Evolutionary conservation across 2,113 vertebrate genomes (phyloP), one percentile per base, ranked within the genome.

Genomic region (Oncorhynchus mykiss): DNA sequence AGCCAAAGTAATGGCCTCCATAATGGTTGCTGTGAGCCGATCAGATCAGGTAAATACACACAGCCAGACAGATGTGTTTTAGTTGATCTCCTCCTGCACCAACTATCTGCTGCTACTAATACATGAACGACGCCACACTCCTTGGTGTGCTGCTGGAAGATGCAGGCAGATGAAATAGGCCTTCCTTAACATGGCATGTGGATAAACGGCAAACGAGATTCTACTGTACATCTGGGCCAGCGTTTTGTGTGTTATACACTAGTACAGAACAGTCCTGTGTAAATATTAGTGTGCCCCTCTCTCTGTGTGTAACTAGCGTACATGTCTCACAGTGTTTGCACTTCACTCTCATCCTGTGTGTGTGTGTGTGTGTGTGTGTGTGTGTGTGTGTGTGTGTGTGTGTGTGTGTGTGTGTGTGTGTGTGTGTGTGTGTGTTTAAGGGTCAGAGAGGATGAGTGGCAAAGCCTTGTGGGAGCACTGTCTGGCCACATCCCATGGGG

Each of bases 1-100:
- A 18, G 51, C 74, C 74, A 85, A 84, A 88, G 80, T 84, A 84
- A 88, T 84, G 77, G 81, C 81, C 78, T 78, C 72, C 70, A 77
- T 57, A 79, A 2, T 45, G 8, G 39, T 66, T 45, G 39, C 39
- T 45, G 73, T 77, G 67, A 68, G 54, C 18, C 14, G 62, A 62
- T 78, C 74, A 69, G 69, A 82, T 76, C 73, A 51, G 67, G 85
- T 81, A 81, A 80, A 79, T 69, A 71, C 9, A 45, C 8, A 12
- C 25, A 45, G 39, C 12, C 54, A 79, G 76, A 29, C 64, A 71
- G 60, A 75, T 57, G 67, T 76, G 73, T 79, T 86, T 82, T 81
- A 87, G 79, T 78, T 72, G 70, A 85, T 89, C 78, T 67, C 31
- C 24, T 57, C 60, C 27, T 78, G 67, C 76, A 72, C 75, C 80